These are phyloP conservation scores for Leptodactylus fallax DNA, from an alignment of 2,797 vertebrate genomes.

Conservation along the genomic window DNA sequence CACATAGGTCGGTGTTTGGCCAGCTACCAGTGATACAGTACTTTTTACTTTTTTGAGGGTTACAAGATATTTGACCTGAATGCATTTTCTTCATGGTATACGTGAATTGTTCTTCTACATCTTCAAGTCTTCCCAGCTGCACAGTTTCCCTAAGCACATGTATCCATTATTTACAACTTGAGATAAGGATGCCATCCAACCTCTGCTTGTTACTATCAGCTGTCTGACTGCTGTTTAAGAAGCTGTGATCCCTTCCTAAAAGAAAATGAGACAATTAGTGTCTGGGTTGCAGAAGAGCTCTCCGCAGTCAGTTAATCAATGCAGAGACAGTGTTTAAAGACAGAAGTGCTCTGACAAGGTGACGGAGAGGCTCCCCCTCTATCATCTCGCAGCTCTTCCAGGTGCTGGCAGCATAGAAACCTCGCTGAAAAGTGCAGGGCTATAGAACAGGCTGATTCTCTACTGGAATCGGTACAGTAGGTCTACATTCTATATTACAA, in stretches of 20 bases:
- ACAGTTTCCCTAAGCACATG: not conserved
- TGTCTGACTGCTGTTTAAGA: conserved; percentile 17
- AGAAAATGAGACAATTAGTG: conserved; percentile 24
- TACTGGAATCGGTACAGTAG: not conserved
- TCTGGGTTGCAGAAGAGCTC: not conserved
- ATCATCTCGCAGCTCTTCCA: not conserved
- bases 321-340: conserved; percentile 15
- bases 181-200: not conserved
- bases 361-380: not conserved
- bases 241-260: conserved; percentile 28
- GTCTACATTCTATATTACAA: not conserved
- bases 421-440: not conserved
- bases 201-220: conserved; percentile 16
- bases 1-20: not conserved
- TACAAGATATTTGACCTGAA: not conserved
- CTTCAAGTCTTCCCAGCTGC: not conserved
- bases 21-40: not conserved
- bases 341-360: not conserved
- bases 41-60: too few species aligned
- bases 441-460: not conserved
- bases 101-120: not conserved
- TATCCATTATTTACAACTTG: conserved; percentile 9
- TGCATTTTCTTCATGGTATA: not conserved
- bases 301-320: conserved; percentile 27
- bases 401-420: not conserved